These are phyloP conservation scores for Nicator chloris DNA, from an alignment of 2,113 vertebrate species.

Conservation along the genomic window DNA sequence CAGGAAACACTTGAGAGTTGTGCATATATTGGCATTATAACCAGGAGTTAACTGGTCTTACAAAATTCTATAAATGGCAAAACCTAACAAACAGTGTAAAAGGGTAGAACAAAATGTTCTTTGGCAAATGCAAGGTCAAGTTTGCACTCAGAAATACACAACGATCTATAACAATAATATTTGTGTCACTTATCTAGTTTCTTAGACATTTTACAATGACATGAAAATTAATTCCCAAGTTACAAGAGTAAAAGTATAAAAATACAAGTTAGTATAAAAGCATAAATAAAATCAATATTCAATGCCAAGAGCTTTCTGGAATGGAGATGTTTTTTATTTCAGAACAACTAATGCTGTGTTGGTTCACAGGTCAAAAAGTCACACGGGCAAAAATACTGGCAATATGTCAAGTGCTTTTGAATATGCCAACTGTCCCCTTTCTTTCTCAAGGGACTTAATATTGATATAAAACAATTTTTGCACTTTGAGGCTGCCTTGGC, in stretches of 20 bases:
- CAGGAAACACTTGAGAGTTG: background rate
- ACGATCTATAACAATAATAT: constrained; percentile 59
- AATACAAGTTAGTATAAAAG: constrained; percentile 15
- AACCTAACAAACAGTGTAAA: background rate
- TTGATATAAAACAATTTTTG: background rate
- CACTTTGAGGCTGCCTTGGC: background rate
- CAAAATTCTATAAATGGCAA: constrained; percentile 32
- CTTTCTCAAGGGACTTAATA: background rate
- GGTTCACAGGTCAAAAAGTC: constrained; percentile 8
- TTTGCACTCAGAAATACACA: constrained; percentile 64
- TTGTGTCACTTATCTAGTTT: constrained; percentile 43
- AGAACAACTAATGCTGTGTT: background rate
- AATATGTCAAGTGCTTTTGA: background rate
- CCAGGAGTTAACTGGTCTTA: background rate
- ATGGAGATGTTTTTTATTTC: background rate
- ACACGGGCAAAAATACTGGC: constrained; percentile 7
- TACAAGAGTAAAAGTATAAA: background rate
- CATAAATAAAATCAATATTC: constrained; percentile 35
- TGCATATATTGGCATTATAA: background rate
- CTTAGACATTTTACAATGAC: constrained; percentile 19
- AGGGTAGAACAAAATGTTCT: constrained; percentile 52
- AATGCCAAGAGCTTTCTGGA: constrained; percentile 39
- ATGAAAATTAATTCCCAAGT: constrained; percentile 20
- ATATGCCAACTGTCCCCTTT: background rate
- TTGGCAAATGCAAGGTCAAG: constrained; percentile 59